Evolutionary conservation across 1,140 invertebrate genomes (phyloP), one percentile per base, ranked within the genome.

Genomic region (Zaprionus kolodkinae): DNA sequence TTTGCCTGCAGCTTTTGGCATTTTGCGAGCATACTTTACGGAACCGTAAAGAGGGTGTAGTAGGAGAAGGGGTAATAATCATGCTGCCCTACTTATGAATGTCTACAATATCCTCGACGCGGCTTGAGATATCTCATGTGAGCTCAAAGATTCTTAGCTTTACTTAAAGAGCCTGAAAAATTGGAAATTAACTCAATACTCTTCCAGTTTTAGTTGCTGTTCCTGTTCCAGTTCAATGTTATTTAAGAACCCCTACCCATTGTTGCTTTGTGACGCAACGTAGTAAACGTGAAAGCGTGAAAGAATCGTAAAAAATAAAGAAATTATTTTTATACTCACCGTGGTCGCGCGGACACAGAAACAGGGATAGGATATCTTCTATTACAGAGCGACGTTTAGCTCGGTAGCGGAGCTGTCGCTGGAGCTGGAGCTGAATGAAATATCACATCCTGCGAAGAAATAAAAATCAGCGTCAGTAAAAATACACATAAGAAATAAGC

Each of bases 381-480:
- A 50, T 50, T 64, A 60, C 11, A 13, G 12, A 15, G 35, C 43
- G 56, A 72, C 81, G 76, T 86, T 84, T 81, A 84, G 81, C 63
- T 78, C 65, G 74, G 80, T 75, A 78, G 79, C 79, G 48, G 74
- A 76, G 66, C n/a, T n/a, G n/a, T n/a, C n/a, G n/a, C 75, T 50
- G 17, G 11, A 50, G 17, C 45, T 87, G 45, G 17, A 50, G 45
- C 45, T 87, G 76, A 88, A 88, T 86, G 83, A 88, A 86, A 86
- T 86, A 86, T 87, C 80, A 88, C 84, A 87, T 87, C 83, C 83
- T 88, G 83, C 67, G 56, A 82, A 80, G 79, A 87, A 88, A 87
- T 88, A 87, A 87, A 87, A 87, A 88, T 87, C 83, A 87, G 76
- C 83, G 84, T 80, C 69, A 76, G 80, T 80, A 83, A 84, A 87